Percentiles rank a stretch among this genome's conserved stretches.
phyloP scores from a whole-genome alignment of 2,888 invertebrate genomes.

The Acanthosepion lycidas region DNA sequence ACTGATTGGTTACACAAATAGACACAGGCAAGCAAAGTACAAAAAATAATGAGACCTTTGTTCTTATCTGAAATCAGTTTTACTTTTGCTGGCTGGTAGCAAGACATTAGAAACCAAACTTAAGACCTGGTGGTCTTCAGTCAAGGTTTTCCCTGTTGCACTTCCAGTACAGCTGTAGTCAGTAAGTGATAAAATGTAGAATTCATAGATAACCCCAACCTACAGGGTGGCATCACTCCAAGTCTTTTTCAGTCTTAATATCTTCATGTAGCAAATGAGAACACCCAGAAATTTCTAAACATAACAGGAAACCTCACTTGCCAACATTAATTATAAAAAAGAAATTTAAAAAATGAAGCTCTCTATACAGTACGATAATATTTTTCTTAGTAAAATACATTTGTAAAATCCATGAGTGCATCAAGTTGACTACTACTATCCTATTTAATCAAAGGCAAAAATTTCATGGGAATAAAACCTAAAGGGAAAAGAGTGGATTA shows the following conservation, averaged over 20 bases:
- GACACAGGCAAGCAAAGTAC: neutral
- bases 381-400: too few relatives aligned
- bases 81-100: neutral
- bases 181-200: neutral
- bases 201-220: neutral
- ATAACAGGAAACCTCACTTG: too few relatives aligned
- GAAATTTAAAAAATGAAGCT: too few relatives aligned
- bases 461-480: too few relatives aligned
- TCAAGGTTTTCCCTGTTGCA: neutral
- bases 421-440: too few relatives aligned
- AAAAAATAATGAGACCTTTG: neutral
- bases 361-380: too few relatives aligned
- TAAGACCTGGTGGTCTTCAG: neutral
- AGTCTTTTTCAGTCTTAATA: neutral
- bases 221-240: conserved; percentile 13
- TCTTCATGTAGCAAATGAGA: neutral
- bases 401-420: too few relatives aligned
- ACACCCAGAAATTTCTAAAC: neutral
- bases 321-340: too few relatives aligned
- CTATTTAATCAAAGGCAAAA: too few relatives aligned
- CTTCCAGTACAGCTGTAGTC: neutral
- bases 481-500: too few relatives aligned
- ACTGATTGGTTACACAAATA: neutral
- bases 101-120: neutral
- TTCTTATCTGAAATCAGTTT: neutral